These are phyloP conservation scores for Omphaloscelis lunosa DNA, from an alignment of 2,888 invertebrate species.

Conservation along the genomic window DNA sequence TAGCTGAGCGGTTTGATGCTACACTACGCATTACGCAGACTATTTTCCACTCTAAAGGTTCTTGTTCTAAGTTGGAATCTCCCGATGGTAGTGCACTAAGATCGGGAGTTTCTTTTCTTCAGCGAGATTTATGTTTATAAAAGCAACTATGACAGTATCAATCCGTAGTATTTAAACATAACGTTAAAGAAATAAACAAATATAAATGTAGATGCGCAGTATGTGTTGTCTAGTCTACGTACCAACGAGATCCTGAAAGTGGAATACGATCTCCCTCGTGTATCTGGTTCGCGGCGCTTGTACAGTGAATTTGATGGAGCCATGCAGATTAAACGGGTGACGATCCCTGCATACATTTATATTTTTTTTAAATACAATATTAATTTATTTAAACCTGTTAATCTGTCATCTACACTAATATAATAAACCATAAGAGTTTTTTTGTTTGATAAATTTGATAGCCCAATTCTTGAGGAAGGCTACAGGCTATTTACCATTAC, in stretches of 20 bases:
- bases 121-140: neutral
- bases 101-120: neutral
- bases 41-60: neutral
- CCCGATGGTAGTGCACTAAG: neutral
- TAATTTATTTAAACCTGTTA: neutral
- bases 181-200: neutral
- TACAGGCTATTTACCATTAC: too few relatives aligned
- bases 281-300: constrained; percentile 90
- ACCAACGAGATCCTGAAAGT: constrained; percentile 92
- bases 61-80: neutral
- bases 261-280: constrained; percentile 91
- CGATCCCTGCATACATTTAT: constrained; percentile 66
- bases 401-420: neutral
- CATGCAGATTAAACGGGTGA: constrained; percentile 80
- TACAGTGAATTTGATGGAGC: constrained; percentile 88
- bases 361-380: neutral
- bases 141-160: neutral
- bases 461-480: too few relatives aligned
- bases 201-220: neutral
- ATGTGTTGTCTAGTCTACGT: constrained; percentile 47
- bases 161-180: too few relatives aligned
- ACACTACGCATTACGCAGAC: too few relatives aligned
- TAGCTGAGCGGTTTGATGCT: neutral
- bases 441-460: too few relatives aligned
- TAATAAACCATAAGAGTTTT: neutral